A percentile compares a stretch with the other conserved stretches of the same genome.
These are phyloP conservation scores for Oncorhynchus gorbuscha DNA, from an alignment of 2,113 vertebrate genomes.

Conservation along the genomic window DNA sequence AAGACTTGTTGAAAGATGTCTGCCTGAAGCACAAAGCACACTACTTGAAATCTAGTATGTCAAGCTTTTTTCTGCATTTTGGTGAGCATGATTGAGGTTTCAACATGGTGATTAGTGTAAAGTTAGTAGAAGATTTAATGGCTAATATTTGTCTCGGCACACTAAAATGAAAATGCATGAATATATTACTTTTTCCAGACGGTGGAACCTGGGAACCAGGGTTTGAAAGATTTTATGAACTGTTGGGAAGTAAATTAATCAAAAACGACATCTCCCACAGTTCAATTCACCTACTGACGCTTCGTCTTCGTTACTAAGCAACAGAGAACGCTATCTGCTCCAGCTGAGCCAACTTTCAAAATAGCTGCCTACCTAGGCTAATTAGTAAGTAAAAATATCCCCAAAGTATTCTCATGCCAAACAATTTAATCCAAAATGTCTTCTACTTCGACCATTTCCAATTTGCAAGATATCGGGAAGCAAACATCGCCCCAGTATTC, in stretches of 20 bases:
- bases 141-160: too few relatives aligned
- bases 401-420: too few relatives aligned
- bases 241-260: too few relatives aligned
- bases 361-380: neutral
- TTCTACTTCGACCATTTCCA: neutral
- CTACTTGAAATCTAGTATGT: neutral
- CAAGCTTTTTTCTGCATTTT: too few relatives aligned
- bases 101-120: too few relatives aligned
- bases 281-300: conserved; percentile 15
- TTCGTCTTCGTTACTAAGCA: conserved; percentile 41
- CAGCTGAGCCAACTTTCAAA: neutral
- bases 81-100: too few relatives aligned
- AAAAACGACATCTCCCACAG: conserved; percentile 50
- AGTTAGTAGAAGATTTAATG: too few relatives aligned
- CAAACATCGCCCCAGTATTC: neutral
- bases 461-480: conserved; percentile 10
- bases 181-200: too few relatives aligned
- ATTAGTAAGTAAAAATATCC: too few relatives aligned
- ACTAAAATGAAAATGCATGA: too few relatives aligned
- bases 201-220: too few relatives aligned
- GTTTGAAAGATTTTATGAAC: neutral
- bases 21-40: neutral
- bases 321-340: neutral
- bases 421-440: neutral
- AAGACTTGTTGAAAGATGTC: neutral